A percentile compares a stretch with the other conserved stretches of the same genome.
phyloP scores from a whole-genome alignment of 2,113 vertebrate species.

The Larimichthys polyactis region DNA sequence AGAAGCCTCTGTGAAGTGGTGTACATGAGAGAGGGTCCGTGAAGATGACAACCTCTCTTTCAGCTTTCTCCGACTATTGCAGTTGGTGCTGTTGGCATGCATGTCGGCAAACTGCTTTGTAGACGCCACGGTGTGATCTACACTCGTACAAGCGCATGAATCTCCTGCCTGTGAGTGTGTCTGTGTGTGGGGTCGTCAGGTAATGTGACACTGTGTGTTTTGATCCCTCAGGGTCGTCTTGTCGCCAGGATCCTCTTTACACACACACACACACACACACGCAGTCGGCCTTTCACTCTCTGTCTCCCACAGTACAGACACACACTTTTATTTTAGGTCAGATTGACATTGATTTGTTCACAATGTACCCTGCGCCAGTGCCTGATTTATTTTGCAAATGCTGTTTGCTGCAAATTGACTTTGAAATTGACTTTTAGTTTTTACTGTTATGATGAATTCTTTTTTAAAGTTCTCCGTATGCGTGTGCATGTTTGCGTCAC shows the following conservation, averaged over 20 bases:
- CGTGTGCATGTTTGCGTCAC: neutral
- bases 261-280: constrained; percentile 13
- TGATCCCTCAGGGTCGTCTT: constrained; percentile 59
- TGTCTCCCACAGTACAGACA: neutral
- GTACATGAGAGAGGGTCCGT: neutral
- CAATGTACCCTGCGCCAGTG: neutral
- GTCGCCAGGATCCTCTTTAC: constrained; percentile 53
- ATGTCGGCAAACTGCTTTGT: constrained; percentile 33
- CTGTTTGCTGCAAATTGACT: constrained; percentile 39
- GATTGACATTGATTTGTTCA: constrained; percentile 34
- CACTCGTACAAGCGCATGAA: constrained; percentile 28
- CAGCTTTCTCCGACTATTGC: neutral
- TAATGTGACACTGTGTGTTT: constrained; percentile 70
- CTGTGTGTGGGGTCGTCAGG: constrained; percentile 49
- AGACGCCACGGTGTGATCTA: constrained; percentile 40
- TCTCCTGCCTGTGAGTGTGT: constrained; percentile 25
- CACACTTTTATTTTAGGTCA: constrained; percentile 35
- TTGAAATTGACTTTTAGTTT: constrained; percentile 48
- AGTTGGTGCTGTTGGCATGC: constrained; percentile 32
- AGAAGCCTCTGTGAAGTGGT: neutral
- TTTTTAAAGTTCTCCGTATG: neutral
- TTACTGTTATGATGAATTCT: constrained; percentile 10
- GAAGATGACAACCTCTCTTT: constrained; percentile 1
- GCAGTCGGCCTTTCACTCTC: neutral
- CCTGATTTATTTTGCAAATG: constrained; percentile 41